Base-by-base conservation (phyloP, 2,888 invertebrate species). In the Drosophila cracens region DNA sequence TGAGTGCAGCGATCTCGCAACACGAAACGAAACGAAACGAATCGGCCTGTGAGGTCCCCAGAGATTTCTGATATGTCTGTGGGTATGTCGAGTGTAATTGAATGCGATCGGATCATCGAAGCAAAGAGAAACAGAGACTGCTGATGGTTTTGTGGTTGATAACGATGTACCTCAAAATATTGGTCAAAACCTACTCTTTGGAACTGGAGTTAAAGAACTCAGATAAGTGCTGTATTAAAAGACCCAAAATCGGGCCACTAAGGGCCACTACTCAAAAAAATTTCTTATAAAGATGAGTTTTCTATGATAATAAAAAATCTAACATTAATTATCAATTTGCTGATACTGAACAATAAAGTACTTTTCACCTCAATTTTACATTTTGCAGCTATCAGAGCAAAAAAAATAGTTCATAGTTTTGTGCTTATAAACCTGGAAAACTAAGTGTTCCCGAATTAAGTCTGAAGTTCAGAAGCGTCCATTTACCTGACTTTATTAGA, bases 31-130 rank as follows among this genome's bases (percentile, higher is more conserved):
- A 34, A 48, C 48, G 25, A 48, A 48, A 18, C 36, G 21, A 27
- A 27, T 25, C 78, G 34, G 68, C 59, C 77, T 81, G 82, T 82
- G 82, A 68, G 81, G 81, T 81, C 81, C 81, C 78, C 31, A 67
- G 81, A 71, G 81, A 76, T 61, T 11, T 31, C n/a, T 51, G 60
- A 73, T 67, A 46, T 56, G 25, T 49, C 57, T 36, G 49, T 61
- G 66, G 58, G 13, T 63, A 46, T 46, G 56, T 36, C 56, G n/a
- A 38, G 13, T 27, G 38, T 60, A 70, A 67, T 66, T 66, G 49
- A 80, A 53, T 54, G 33, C 62, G 62, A 70, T 76, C 80, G 38
- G 46, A 70, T 36, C 46, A 34, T n/a, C 21, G 38, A 52, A 13
- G 34, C 33, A 51, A 46, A 27, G 56, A 21, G 63, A 33, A 54